Evolutionary conservation across 30 jellyfish, hydroid and myxozoan genomes (phyloP).

Genomic region (Aurelia sp.): DNA sequence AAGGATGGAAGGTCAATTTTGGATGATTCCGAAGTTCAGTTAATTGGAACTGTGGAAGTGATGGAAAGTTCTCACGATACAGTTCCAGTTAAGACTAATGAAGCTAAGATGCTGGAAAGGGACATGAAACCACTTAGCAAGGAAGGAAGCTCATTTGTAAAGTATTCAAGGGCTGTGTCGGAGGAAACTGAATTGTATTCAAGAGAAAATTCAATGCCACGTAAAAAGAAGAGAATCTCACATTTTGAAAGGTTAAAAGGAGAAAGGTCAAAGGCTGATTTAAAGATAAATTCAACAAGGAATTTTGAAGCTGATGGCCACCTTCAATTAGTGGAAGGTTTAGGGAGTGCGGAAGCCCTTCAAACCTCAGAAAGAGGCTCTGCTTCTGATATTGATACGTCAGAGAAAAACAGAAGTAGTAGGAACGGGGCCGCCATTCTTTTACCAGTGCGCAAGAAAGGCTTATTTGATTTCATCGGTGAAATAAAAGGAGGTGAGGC

Average conservation of each 20-base stretch:
- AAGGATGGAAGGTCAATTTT: neutral
- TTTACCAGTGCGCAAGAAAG: constrained; percentile 12
- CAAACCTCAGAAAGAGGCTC: neutral
- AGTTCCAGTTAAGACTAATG: neutral
- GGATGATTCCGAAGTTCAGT: neutral
- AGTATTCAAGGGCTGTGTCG: neutral
- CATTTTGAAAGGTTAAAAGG: neutral
- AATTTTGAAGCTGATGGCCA: neutral
- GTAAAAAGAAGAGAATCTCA: neutral
- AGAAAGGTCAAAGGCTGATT: neutral
- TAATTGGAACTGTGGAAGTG: neutral
- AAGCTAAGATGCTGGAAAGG: neutral
- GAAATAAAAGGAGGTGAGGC: neutral
- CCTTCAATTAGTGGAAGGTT: neutral
- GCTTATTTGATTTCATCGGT: constrained; percentile 33
- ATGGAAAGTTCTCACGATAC: neutral
- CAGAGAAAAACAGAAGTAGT: neutral
- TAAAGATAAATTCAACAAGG: neutral
- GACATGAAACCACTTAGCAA: neutral
- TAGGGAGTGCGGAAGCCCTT: neutral
- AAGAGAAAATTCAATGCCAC: neutral
- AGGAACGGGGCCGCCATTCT: too few species aligned
- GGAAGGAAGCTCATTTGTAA: neutral
- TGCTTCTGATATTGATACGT: neutral
- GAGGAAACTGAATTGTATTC: neutral